These are phyloP conservation scores for Laupala kohalensis DNA, from an alignment of 1,140 invertebrate genomes.

Conservation along the genomic window DNA sequence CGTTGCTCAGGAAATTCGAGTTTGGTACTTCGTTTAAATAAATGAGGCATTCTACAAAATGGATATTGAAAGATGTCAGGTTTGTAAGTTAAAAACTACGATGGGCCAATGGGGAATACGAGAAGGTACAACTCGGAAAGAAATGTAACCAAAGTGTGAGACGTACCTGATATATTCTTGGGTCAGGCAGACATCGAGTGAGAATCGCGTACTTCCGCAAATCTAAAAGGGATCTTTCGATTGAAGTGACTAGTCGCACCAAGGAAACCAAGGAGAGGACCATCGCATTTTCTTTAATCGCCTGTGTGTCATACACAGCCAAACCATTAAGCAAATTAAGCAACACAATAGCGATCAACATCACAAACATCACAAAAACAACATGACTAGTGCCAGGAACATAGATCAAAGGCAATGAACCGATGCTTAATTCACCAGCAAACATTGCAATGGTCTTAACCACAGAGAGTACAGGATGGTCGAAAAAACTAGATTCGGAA, in stretches of 20 bases:
- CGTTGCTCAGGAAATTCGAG: too few relatives aligned
- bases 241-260: constrained; percentile 40
- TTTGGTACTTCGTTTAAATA: too few relatives aligned
- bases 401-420: constrained; percentile 52
- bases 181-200: neutral
- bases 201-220: neutral
- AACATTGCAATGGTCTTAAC: constrained; percentile 74
- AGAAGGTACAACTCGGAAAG: too few relatives aligned
- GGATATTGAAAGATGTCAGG: too few relatives aligned
- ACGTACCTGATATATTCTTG: neutral
- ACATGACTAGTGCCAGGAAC: constrained; percentile 50
- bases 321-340: constrained; percentile 69
- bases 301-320: constrained; percentile 63
- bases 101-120: too few relatives aligned
- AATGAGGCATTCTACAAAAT: too few relatives aligned
- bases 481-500: constrained; percentile 28
- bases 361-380: constrained; percentile 63
- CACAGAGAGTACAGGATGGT: constrained; percentile 45
- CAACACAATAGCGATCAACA: constrained; percentile 63
- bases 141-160: too few relatives aligned
- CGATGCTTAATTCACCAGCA: constrained; percentile 66
- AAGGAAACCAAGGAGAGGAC: constrained; percentile 54
- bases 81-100: too few relatives aligned
- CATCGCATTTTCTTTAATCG: constrained; percentile 60
- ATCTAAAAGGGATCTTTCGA: neutral